phyloP scores from a whole-genome alignment of 2,888 invertebrate species.

The Microplitis deprimator region DNA sequence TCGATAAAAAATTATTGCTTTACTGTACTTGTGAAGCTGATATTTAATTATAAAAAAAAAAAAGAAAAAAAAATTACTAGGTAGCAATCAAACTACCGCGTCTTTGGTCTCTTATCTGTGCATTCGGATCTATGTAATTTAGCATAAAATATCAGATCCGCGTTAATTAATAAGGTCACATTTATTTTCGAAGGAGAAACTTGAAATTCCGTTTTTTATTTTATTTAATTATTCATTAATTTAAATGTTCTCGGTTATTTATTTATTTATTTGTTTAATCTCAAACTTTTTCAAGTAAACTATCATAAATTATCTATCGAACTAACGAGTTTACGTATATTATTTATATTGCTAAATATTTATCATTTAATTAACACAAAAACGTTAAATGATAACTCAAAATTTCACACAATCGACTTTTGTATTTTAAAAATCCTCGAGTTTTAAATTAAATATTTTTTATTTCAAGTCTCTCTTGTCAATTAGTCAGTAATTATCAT shows the following conservation, averaged over 20 bases:
- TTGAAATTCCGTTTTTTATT: constrained; percentile 1
- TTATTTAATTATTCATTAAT: constrained; percentile 11
- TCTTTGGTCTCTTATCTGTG: constrained; percentile 60
- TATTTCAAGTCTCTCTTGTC: constrained; percentile 11
- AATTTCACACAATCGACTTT: constrained; percentile 1
- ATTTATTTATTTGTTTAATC: constrained; percentile 32
- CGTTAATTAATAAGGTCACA: constrained; percentile 10
- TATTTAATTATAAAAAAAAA: constrained; percentile 32
- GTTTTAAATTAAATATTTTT: not conserved
- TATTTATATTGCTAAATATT: constrained; percentile 17
- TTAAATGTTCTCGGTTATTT: not conserved
- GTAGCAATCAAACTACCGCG: constrained; percentile 58
- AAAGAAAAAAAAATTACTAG: constrained; percentile 50
- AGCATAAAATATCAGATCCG: constrained; percentile 14
- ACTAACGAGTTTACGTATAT: constrained; percentile 48
- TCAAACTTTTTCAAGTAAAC: constrained; percentile 9
- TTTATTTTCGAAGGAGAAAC: not conserved
- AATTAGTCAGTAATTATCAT: not conserved
- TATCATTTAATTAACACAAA: not conserved
- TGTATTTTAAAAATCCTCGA: not conserved
- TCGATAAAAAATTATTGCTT: constrained; percentile 7
- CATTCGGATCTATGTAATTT: constrained; percentile 6
- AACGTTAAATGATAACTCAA: not conserved
- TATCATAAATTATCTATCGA: constrained; percentile 32
- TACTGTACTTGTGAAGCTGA: constrained; percentile 36